Evolutionary conservation across 2,888 invertebrate genomes (phyloP).

Genomic region (Meteorus cinctellus): DNA sequence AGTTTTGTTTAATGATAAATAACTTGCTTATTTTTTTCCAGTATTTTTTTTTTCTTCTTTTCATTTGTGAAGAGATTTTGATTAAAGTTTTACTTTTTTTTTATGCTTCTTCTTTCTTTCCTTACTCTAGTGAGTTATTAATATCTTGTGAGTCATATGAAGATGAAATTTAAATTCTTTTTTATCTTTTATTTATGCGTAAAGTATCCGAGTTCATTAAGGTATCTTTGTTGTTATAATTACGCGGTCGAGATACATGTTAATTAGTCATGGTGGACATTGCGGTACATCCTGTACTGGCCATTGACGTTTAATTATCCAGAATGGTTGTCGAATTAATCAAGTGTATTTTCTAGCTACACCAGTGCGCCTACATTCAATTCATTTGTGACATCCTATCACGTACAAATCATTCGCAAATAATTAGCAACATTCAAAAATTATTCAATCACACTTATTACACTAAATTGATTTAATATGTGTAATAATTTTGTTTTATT

Average conservation of each 20-base stretch:
- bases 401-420: constrained; percentile 2
- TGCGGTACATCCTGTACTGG: constrained; percentile 41
- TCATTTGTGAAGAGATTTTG: neutral
- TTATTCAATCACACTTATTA: too few species aligned
- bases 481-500: neutral
- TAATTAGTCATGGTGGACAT: constrained; percentile 50
- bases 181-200: neutral
- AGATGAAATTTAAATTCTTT: neutral
- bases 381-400: constrained; percentile 9
- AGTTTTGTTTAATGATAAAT: constrained; percentile 20
- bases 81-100: neutral
- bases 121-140: neutral
- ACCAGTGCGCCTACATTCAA: neutral
- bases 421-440: neutral
- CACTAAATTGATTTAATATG: neutral
- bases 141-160: neutral
- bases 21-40: neutral
- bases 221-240: constrained; percentile 22
- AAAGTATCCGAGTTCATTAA: constrained; percentile 22
- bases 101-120: neutral
- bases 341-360: constrained; percentile 56
- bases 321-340: constrained; percentile 54
- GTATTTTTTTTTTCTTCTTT: neutral
- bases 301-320: constrained; percentile 58
- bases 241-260: constrained; percentile 47